Base-by-base conservation (phyloP, 2,113 vertebrate species). In the Tragulus kanchil region DNA sequence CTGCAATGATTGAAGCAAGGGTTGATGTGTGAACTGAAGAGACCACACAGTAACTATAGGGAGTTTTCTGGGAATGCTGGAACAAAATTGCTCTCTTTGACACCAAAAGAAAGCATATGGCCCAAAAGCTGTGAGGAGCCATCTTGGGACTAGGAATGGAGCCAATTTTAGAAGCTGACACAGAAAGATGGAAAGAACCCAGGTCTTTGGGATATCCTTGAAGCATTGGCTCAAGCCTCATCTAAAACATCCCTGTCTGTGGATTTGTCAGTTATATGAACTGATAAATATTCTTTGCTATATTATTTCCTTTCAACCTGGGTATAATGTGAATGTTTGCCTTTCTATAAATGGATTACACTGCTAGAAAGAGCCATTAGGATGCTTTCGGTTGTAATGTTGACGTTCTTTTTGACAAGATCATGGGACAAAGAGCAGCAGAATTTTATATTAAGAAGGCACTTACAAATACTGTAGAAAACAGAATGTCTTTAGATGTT, bases 11-110 rank as follows among this genome's bases (percentile, higher is more conserved):
- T 36, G 54, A 64, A 64, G 42, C 48, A 64, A 69, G 85, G n/a
- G 23, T 52, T 36, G 15, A 13, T 0, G 0, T 54, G 1, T 73
- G 50, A 64, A 75, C 15, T 23, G 23, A 83, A 52, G 26, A 48
- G 71, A 69, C 26, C 69, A 61, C 4, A 11, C n/a, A 17, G 64
- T 82, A 36, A 62, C 31, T 84, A 36, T 15, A 50, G 48, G 45
- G 17, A 3, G 28, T 48, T 82, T 79, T 81, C 48, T 61, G 62
- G 61, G 26, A 82, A 86, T 71, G 26, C 79, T 90, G 67, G 45
- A 61, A 92, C 26, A 86, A 83, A 97, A 48, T 45, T 84, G 62
- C 28, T 93, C 25, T 92, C 69, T 52, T 48, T 85, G 65, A 92
- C 48, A 83, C 5, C n/a, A n/a, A 64, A 73, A 48, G 17, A 58